Conservation (phyloP, 2,888 invertebrate species). For the Plagiodera versicolora region DNA sequence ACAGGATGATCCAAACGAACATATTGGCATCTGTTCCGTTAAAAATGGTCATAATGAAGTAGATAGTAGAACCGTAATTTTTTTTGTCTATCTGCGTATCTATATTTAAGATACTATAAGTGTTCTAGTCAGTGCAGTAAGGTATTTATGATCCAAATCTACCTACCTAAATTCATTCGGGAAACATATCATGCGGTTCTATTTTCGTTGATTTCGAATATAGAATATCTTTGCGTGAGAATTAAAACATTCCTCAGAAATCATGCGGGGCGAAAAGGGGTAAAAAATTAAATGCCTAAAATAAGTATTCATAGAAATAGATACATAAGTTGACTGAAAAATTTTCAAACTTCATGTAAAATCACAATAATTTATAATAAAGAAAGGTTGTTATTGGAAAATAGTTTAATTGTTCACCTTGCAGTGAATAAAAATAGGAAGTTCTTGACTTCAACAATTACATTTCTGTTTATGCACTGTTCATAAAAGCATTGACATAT, state of each 20-base stretch:
- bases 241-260: conserved; percentile 6
- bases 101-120: neutral
- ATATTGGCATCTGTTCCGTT: too few species aligned
- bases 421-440: neutral
- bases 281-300: neutral
- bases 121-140: neutral
- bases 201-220: conserved; percentile 9
- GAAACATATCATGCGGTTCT: conserved; percentile 6
- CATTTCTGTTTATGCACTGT: neutral
- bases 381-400: neutral
- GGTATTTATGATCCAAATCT: neutral
- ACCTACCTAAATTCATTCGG: conserved; percentile 8
- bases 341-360: too few species aligned
- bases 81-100: too few species aligned
- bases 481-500: neutral
- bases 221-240: conserved; percentile 13
- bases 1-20: neutral
- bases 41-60: too few species aligned
- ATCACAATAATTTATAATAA: neutral
- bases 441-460: neutral
- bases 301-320: neutral
- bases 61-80: too few species aligned
- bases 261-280: conserved; percentile 3
- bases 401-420: neutral
- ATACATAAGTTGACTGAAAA: neutral